phyloP scores from a whole-genome alignment of 2,888 invertebrate genomes.

The Oegoconia quadripuncta region DNA sequence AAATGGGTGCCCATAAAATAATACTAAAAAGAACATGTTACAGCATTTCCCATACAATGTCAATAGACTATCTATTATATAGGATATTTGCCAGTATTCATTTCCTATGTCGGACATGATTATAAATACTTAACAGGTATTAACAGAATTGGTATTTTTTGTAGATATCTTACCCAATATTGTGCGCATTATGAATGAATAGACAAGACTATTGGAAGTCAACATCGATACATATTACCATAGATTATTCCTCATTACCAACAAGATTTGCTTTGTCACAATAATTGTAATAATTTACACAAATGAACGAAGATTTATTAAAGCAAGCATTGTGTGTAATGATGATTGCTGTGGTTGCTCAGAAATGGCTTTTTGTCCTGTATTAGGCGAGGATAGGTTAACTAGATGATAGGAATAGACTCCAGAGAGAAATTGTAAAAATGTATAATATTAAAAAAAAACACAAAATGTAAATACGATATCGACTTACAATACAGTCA shows the following conservation, averaged over 20 bases:
- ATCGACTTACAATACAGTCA: constrained; percentile 77
- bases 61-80: background rate
- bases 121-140: background rate
- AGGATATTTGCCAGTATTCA: too few species aligned
- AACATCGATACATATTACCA: too few species aligned
- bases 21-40: background rate
- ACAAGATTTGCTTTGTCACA: too few species aligned
- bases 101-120: too few species aligned
- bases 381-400: constrained; percentile 11
- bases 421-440: constrained; percentile 68
- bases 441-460: constrained; percentile 65
- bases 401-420: constrained; percentile 37
- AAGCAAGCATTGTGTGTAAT: too few species aligned
- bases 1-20: too few species aligned
- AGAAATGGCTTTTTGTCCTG: too few species aligned
- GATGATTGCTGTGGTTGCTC: too few species aligned
- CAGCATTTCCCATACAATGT: background rate
- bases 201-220: too few species aligned
- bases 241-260: too few species aligned
- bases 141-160: constrained; percentile 1
- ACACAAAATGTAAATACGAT: constrained; percentile 74
- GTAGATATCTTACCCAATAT: constrained; percentile 19
- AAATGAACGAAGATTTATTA: too few species aligned
- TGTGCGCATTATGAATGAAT: constrained; percentile 23
- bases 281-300: too few species aligned